These are phyloP conservation scores for Archaeoteleia sp. DNA, from an alignment of 2,888 invertebrate genomes.

Conservation along the genomic window DNA sequence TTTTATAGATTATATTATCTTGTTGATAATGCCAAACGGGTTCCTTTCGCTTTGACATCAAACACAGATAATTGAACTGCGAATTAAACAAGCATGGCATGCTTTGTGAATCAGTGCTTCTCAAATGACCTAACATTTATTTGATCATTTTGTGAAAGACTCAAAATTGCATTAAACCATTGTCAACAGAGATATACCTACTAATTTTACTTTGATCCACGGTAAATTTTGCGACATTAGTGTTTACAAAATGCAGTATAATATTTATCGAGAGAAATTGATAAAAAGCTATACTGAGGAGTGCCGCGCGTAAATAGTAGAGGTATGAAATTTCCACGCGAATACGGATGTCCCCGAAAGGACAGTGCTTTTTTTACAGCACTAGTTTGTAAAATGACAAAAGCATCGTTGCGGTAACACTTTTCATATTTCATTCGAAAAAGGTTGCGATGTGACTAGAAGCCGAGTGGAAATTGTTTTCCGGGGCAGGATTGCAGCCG, in stretches of 20 bases:
- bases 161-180: too few relatives aligned
- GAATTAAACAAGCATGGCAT: too few relatives aligned
- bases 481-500: constrained; percentile 35
- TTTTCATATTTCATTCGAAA: constrained; percentile 50
- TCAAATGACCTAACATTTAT: too few relatives aligned
- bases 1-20: too few relatives aligned
- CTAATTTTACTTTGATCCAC: too few relatives aligned
- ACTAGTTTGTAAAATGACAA: constrained; percentile 43
- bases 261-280: constrained; percentile 7
- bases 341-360: background rate
- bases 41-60: too few relatives aligned
- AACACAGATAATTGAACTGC: too few relatives aligned
- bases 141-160: too few relatives aligned
- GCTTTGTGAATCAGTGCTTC: too few relatives aligned
- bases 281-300: constrained; percentile 21
- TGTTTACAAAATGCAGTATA: constrained; percentile 10
- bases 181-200: too few relatives aligned
- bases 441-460: constrained; percentile 39
- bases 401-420: constrained; percentile 44
- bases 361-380: constrained; percentile 9
- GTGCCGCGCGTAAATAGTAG: constrained; percentile 10
- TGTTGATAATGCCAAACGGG: too few relatives aligned
- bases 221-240: constrained; percentile 3
- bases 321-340: constrained; percentile 25
- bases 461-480: constrained; percentile 49